These are phyloP conservation scores for Rhingia campestris DNA, from an alignment of 2,888 invertebrate genomes.

Conservation along the genomic window DNA sequence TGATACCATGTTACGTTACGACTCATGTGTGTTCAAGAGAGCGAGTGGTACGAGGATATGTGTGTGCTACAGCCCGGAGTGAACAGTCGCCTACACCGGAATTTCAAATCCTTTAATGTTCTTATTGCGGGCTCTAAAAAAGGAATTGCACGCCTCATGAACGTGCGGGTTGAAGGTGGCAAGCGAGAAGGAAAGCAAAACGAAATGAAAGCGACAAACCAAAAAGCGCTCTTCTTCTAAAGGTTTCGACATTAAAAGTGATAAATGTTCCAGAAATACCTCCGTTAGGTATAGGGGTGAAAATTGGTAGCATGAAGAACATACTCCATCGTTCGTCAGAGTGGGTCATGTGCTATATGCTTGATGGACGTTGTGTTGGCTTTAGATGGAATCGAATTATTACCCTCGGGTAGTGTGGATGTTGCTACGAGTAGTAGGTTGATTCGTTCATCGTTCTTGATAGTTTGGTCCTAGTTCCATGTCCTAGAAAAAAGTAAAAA, in stretches of 20 bases:
- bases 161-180: constrained; percentile 16
- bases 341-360: constrained; percentile 50
- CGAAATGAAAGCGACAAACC: constrained; percentile 53
- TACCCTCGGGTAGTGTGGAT: constrained; percentile 41
- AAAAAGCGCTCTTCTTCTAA: constrained; percentile 54
- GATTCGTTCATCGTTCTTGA: constrained; percentile 35
- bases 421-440: constrained; percentile 4
- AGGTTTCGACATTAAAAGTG: constrained; percentile 73
- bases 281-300: constrained; percentile 7
- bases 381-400: constrained; percentile 67
- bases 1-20: constrained; percentile 58
- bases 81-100: constrained; percentile 50
- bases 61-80: constrained; percentile 46
- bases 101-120: constrained; percentile 65
- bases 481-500: constrained; percentile 51
- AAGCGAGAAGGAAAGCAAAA: constrained; percentile 38
- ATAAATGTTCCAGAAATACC: constrained; percentile 71
- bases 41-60: background rate
- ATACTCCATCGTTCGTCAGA: constrained; percentile 11
- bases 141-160: constrained; percentile 56
- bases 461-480: constrained; percentile 48
- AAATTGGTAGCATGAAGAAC: constrained; percentile 17
- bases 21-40: constrained; percentile 43
- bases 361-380: constrained; percentile 44
- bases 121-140: constrained; percentile 57